A percentile compares a stretch with the other conserved stretches of the same genome.
Evolutionary conservation across 2,888 invertebrate species (phyloP).

Genomic region (Drosophila kambysellisi): DNA sequence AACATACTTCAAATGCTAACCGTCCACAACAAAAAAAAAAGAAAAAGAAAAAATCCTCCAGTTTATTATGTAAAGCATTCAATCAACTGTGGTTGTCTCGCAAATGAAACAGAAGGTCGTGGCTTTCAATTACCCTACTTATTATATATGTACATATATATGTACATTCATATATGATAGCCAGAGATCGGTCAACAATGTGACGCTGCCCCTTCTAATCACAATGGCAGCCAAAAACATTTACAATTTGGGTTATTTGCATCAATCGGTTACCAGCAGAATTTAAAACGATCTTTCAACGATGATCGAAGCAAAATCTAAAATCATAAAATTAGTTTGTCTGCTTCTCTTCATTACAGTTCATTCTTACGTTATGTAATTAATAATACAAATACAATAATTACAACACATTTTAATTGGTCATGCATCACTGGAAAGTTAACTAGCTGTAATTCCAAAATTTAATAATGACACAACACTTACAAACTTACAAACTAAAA

Average conservation of each 20-base stretch:
- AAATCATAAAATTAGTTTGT: neutral
- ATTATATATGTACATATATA: neutral
- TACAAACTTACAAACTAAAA: slow-evolving; percentile 22
- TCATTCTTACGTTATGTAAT: neutral
- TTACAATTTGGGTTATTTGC: slow-evolving; percentile 36
- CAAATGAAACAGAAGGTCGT: slow-evolving; percentile 58
- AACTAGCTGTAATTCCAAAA: slow-evolving; percentile 52
- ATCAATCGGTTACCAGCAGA: slow-evolving; percentile 9
- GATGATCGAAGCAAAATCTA: neutral
- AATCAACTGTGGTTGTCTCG: slow-evolving; percentile 64
- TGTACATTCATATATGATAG: slow-evolving; percentile 6
- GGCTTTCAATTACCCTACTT: slow-evolving; percentile 67
- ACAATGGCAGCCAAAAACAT: slow-evolving; percentile 35
- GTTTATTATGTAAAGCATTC: slow-evolving; percentile 47
- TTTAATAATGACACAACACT: slow-evolving; percentile 54
- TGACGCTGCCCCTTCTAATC: slow-evolving; percentile 59
- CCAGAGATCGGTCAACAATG: slow-evolving; percentile 34
- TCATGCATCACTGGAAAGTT: slow-evolving; percentile 51
- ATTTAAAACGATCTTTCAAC: slow-evolving; percentile 8
- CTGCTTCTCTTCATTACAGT: neutral
- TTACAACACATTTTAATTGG: slow-evolving; percentile 47
- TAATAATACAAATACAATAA: slow-evolving; percentile 21
- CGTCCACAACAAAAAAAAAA: neutral
- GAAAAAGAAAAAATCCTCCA: slow-evolving; percentile 36
- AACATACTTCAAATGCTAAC: slow-evolving; percentile 39